phyloP scores from a whole-genome alignment of 2,113 vertebrate genomes.

The Miniopterus natalensis region DNA sequence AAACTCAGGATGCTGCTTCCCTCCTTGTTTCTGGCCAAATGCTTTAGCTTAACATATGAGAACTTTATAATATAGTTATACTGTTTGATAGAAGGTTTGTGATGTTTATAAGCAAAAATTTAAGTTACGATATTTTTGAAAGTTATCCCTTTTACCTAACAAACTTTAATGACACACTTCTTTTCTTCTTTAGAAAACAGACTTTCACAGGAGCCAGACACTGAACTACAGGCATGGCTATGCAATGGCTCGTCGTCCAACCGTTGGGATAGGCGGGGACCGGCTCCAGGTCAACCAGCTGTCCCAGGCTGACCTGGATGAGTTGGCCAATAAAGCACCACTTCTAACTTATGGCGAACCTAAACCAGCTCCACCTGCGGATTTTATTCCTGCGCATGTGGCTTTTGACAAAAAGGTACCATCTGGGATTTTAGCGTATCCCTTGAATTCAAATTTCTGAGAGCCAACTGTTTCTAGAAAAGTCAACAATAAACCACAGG shows the following conservation, averaged over 20 bases:
- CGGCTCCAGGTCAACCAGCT: slow-evolving; percentile 89
- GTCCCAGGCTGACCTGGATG: slow-evolving; percentile 88
- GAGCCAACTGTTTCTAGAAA: slow-evolving; percentile 67
- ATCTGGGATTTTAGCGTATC: slow-evolving; percentile 75
- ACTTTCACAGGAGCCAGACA: slow-evolving; percentile 93
- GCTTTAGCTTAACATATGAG: slow-evolving; percentile 4
- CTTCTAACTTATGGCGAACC: slow-evolving; percentile 85
- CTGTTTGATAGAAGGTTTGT: background rate
- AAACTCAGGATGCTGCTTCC: background rate
- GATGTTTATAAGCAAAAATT: slow-evolving; percentile 22
- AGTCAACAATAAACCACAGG: slow-evolving; percentile 79
- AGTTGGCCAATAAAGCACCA: slow-evolving; percentile 85
- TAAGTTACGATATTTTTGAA: slow-evolving; percentile 31
- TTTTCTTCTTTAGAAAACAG: slow-evolving; percentile 91
- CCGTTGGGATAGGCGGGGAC: slow-evolving; percentile 90
- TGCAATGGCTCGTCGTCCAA: slow-evolving; percentile 88
- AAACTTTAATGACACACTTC: slow-evolving; percentile 55
- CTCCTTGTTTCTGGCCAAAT: background rate
- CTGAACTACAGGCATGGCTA: slow-evolving; percentile 93
- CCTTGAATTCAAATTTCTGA: slow-evolving; percentile 41
- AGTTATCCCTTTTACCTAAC: background rate
- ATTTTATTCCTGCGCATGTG: slow-evolving; percentile 93
- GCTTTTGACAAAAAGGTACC: slow-evolving; percentile 97
- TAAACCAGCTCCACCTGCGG: slow-evolving; percentile 76
- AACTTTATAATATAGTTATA: background rate